Base-by-base conservation (phyloP, 2,888 invertebrate genomes). In the Heliconius charithonia region DNA sequence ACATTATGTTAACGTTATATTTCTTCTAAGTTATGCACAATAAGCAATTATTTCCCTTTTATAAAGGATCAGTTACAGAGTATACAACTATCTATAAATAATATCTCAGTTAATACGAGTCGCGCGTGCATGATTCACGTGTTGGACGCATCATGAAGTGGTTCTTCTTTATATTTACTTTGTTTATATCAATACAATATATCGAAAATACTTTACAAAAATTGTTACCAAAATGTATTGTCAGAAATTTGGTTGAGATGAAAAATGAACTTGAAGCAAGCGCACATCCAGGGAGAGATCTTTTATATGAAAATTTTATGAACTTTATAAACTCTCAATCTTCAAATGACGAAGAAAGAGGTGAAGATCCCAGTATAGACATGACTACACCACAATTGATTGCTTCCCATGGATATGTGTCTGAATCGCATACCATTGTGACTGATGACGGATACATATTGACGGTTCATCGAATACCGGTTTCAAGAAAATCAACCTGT, bases 361-460 rank as follows among this genome's bases (percentile, higher is more conserved):
- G 88, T 59, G 88, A 92, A 6, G 92, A 93, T 79, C 93, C 94
- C 0, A 82, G 88, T 0, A 85, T 92, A 27, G 87, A 84, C 6
- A 91, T 95, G 91, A 90, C 87, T 3, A 94, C 95, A 2, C 93
- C 93, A 3, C 94, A 95, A 77, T 83, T 95, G 45, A 91, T 95
- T 12, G 93, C 92, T 0, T 81, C 94, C 66, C 95, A 96, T 79
- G 97, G 97, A 59, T 98, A 97, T 88, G 93, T 95, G 0, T 95
- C 96, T 0, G 97, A 98, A 90, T 95, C 96, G 1, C 97, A 98
- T 85, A 93, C 95, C 0, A 95, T 97, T 0, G 90, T 95, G 74
- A 98, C 98, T 0, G 95, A 96, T 37, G 98, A 98, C 89, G 98
- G 98, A 1, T 98, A 97, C 89, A 95, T 98, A 71, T 92, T 98